phyloP scores from a whole-genome alignment of 2,888 invertebrate species.

The Lypha dubia region DNA sequence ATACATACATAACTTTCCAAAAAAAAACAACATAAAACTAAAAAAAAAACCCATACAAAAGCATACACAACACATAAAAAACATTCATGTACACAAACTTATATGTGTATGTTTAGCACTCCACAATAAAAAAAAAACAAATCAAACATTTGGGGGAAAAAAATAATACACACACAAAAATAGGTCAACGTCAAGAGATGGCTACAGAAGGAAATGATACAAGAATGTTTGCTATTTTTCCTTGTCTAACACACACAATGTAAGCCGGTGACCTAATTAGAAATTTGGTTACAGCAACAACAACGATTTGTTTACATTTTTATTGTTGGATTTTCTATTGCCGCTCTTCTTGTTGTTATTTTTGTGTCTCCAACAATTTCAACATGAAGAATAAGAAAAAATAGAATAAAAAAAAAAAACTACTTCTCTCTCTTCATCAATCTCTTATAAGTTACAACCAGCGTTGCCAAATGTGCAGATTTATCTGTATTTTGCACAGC shows the following conservation, averaged over 20 bases:
- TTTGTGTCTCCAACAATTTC: constrained; percentile 24
- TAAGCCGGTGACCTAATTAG: constrained; percentile 62
- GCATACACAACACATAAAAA: neutral
- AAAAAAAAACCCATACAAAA: neutral
- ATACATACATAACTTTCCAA: neutral
- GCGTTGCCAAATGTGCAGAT: too few relatives aligned
- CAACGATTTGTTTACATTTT: constrained; percentile 62
- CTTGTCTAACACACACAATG: constrained; percentile 44
- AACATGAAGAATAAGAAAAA: neutral
- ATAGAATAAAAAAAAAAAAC: neutral
- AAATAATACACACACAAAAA: constrained; percentile 13
- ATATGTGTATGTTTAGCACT: constrained; percentile 4
- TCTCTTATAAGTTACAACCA: neutral
- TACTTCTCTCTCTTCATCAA: neutral
- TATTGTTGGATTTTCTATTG: constrained; percentile 27
- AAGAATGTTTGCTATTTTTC: constrained; percentile 40
- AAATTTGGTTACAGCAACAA: constrained; percentile 40
- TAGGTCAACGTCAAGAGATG: constrained; percentile 66
- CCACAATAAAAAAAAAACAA: constrained; percentile 4
- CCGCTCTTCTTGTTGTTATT: neutral
- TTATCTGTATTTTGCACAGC: too few relatives aligned
- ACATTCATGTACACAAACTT: neutral
- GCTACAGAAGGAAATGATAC: constrained; percentile 21
- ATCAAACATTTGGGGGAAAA: neutral
- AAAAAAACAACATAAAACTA: constrained; percentile 1